Percentiles rank a stretch among this genome's conserved stretches.
Evolutionary conservation across 2,113 vertebrate species (phyloP).

Genomic region (Cavia porcellus): DNA sequence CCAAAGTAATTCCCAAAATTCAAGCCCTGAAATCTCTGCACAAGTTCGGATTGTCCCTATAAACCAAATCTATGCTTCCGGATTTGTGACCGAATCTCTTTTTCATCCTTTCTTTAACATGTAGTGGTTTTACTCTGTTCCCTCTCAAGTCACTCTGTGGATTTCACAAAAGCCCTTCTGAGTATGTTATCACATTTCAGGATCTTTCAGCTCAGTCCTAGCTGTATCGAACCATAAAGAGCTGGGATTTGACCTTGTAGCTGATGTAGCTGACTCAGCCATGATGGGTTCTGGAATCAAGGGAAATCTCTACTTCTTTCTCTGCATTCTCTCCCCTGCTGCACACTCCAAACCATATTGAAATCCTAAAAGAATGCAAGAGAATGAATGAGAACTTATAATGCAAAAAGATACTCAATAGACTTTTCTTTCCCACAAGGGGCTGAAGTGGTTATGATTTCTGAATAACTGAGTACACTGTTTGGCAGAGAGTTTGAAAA

Average conservation of each 20-base stretch:
- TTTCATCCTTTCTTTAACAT: neutral
- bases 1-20: constrained; percentile 12
- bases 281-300: neutral
- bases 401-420: neutral
- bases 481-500: constrained; percentile 31
- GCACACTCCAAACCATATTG: constrained; percentile 15
- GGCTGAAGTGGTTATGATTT: neutral
- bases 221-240: neutral
- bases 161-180: neutral
- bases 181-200: neutral
- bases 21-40: neutral
- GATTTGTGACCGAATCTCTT: neutral
- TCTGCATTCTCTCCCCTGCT: neutral
- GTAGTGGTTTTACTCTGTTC: neutral
- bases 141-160: neutral
- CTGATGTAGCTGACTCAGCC: neutral
- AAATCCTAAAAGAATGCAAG: constrained; percentile 51
- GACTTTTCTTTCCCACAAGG: neutral
- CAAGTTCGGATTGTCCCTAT: neutral
- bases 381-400: constrained; percentile 45
- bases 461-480: neutral
- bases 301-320: constrained; percentile 40
- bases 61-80: neutral
- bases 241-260: neutral
- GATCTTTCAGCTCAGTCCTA: neutral